Evolutionary conservation across 2,797 vertebrate species (phyloP).

Genomic region (Chaunax sp.): DNA sequence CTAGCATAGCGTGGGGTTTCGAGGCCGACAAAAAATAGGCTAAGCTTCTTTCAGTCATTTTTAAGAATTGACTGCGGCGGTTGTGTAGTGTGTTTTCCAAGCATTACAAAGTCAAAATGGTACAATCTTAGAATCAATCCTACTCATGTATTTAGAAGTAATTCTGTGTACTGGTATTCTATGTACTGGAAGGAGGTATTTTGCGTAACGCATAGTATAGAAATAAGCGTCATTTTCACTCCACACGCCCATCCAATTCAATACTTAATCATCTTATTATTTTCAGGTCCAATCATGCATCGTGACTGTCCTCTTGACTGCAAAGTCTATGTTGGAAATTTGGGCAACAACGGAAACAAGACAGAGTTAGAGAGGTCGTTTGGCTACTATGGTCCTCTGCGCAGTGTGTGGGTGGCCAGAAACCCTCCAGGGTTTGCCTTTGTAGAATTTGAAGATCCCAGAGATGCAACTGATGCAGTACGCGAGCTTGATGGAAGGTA

Average conservation of each 20-base stretch:
- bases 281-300: constrained; percentile 82
- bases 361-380: constrained; percentile 95
- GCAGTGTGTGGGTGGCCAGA: constrained; percentile 97
- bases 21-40: constrained; percentile 8
- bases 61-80: rapidly evolving
- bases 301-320: constrained; percentile 98
- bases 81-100: too few species aligned
- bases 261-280: neutral
- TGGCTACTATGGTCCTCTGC: constrained; percentile 95
- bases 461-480: constrained; percentile 96
- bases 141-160: too few species aligned
- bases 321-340: constrained; percentile 97
- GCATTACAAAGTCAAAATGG: too few species aligned
- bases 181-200: too few species aligned
- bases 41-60: neutral
- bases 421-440: constrained; percentile 98
- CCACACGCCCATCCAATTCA: too few species aligned
- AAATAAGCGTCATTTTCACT: too few species aligned
- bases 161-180: too few species aligned
- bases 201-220: too few species aligned
- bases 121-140: too few species aligned
- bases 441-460: constrained; percentile 97
- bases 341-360: constrained; percentile 99
- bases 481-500: constrained; percentile 98
- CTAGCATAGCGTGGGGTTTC: constrained; percentile 9